These are phyloP conservation scores for Drosophila fulvimacula DNA, from an alignment of 2,888 invertebrate genomes.

Conservation along the genomic window DNA sequence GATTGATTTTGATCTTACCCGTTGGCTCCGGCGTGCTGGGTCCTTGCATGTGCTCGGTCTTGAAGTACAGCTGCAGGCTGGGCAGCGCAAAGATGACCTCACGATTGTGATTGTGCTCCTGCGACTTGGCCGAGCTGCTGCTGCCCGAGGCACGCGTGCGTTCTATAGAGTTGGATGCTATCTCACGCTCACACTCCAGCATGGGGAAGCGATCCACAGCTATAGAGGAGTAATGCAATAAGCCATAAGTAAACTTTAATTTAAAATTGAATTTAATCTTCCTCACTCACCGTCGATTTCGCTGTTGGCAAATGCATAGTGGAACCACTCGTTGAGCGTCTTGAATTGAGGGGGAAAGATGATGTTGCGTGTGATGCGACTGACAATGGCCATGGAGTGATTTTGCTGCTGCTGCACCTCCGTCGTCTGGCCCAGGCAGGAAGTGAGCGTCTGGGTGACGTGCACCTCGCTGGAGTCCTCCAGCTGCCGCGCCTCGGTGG, in stretches of 20 bases:
- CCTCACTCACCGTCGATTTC: slow-evolving; percentile 93
- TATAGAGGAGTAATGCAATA: slow-evolving; percentile 79
- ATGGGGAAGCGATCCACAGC: slow-evolving; percentile 96
- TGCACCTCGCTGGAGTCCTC: slow-evolving; percentile 90
- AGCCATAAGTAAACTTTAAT: no score
- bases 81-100: slow-evolving; percentile 99
- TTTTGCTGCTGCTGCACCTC: slow-evolving; percentile 88
- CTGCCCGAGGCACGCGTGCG: slow-evolving; percentile 85
- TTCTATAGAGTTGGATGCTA: slow-evolving; percentile 86
- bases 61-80: slow-evolving; percentile 95
- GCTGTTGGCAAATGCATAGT: slow-evolving; percentile 97
- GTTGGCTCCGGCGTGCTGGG: slow-evolving; percentile 89
- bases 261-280: no score
- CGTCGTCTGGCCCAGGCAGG: slow-evolving; percentile 91
- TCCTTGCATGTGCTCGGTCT: slow-evolving; percentile 95
- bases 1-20: slow-evolving; percentile 83
- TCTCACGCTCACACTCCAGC: slow-evolving; percentile 91
- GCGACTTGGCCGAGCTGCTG: slow-evolving; percentile 87
- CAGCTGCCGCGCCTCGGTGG: slow-evolving; percentile 96
- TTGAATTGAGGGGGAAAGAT: slow-evolving; percentile 98
- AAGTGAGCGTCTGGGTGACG: slow-evolving; percentile 95
- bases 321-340: slow-evolving; percentile 97
- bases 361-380: slow-evolving; percentile 95
- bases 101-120: slow-evolving; percentile 92
- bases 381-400: slow-evolving; percentile 97